Evolutionary conservation across 1,140 invertebrate genomes (phyloP), one percentile per base, ranked within the genome.

Genomic region (Cherax quadricarinatus): DNA sequence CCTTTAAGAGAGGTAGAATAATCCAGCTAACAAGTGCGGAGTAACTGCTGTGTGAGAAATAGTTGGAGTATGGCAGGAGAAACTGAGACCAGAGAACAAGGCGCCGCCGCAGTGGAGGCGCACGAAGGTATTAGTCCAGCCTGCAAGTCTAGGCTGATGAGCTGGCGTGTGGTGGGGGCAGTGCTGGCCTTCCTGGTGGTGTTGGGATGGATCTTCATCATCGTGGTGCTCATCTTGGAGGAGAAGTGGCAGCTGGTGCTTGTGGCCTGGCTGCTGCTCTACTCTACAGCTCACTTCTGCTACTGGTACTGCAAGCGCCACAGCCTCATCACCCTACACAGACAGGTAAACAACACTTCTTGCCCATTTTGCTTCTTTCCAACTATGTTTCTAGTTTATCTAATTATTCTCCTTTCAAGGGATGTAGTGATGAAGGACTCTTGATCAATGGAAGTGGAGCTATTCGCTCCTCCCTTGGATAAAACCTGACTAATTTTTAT

Each of bases 271-370:
- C 49, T 91, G 18, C 84, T 91, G 2, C 84, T 91, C 57, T 91
- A 91, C 90, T 91, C 90, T 0, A 84, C 90, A 10, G 90, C 90
- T 21, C 90, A 91, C 78, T 91, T 91, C 60, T 91, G 90, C 78
- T 91, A 91, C 90, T 91, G 90, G 90, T 91, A 91, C 60, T 91
- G 90, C 90, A 91, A 91, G 90, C 90, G 90, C 48, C 90, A 91
- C 60, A 86, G 75, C 14, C 90, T 91, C 41, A 66, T 91, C 78
- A 86, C 90, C 12, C 75, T 91, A 1, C 90, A 86, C 78, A 86
- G 90, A 86, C 90, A 91, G 78, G 90, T 91, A 51, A 91, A 53
- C 80, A 21, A 16, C 62, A 21, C 21, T 66, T 5, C 62, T 66
- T 18, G 5, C 62, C 18, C 21, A 16, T 18, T 18, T 18, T 41